Base-by-base conservation (phyloP, 2,888 invertebrate genomes). In the Ophraella communa region DNA sequence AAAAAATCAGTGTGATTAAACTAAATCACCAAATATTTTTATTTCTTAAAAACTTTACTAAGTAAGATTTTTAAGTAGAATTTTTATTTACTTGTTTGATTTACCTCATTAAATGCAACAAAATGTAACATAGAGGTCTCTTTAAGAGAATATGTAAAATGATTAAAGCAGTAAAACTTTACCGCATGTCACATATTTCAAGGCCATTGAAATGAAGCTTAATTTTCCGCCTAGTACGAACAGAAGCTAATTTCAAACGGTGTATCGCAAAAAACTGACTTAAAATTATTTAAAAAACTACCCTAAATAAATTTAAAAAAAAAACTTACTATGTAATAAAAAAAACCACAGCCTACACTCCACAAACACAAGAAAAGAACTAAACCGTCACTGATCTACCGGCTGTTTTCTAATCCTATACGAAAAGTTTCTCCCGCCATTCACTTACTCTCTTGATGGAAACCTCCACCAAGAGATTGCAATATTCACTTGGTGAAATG, bases 321-420 rank as follows among this genome's bases (percentile, higher is more conserved):
- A 65, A 66, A 65, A 78, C 78, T 78, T 78, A 78, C 78, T 72
- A 70, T 73, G 72, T 65, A 67, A 66, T 71, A 73, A 74, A 71
- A 71, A 30, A 65, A 71, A 71, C 74, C 64, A 66, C 52, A 51
- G 66, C 57, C 76, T 76, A 77, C 79, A 77, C 79, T 75, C 76
- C 79, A 78, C 80, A 73, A 74, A 73, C 78, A 79, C 80, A 75
- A 75, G 77, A 77, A 78, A 79, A 80, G 77, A 77, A 79, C 77
- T 78, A 77, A 76, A 72, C 76, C 75, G 78, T 78, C 77, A 80
- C 78, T 77, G 79, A 74, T 77, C 75, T 74, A 75, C 78, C 76
- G 78, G 75, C 78, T 78, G 80, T 79, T 81, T 78, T 79, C 79
- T 79, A 81, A 81, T 79, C 79, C 78, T 79, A 80, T 80, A 77